Conservation (phyloP, 2,888 invertebrate genomes). For the Aleiodes alternator region DNA sequence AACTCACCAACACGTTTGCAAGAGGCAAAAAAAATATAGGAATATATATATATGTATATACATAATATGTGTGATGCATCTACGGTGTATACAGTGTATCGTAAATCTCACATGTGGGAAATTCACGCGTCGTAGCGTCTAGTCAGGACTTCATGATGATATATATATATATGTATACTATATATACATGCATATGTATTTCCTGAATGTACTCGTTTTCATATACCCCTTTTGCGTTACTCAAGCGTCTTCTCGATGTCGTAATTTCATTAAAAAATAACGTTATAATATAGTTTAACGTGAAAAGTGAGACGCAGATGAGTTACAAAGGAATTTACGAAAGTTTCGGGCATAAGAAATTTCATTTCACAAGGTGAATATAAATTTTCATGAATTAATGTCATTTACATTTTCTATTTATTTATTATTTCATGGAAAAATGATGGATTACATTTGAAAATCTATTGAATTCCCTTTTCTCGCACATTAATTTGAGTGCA, state of each 20-base stretch:
- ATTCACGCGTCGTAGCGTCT: slow-evolving; percentile 45
- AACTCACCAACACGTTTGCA: slow-evolving; percentile 32
- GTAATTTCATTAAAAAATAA: slow-evolving; percentile 49
- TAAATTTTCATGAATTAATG: too few relatives aligned
- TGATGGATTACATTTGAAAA: too few relatives aligned
- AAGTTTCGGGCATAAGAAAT: slow-evolving; percentile 39
- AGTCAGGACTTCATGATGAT: slow-evolving; percentile 36
- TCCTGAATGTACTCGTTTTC: slow-evolving; percentile 20
- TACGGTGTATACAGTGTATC: slow-evolving; percentile 32
- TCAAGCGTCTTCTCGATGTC: slow-evolving; percentile 42
- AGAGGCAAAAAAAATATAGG: too few relatives aligned
- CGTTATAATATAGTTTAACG: slow-evolving; percentile 20
- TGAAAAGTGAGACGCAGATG: slow-evolving; percentile 18
- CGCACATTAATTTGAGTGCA: too few relatives aligned
- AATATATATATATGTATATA: slow-evolving; percentile 10
- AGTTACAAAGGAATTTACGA: slow-evolving; percentile 31
- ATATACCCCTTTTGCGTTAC: slow-evolving; percentile 29
- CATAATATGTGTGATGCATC: slow-evolving; percentile 31
- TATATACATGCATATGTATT: slow-evolving; percentile 19
- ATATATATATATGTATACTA: neutral
- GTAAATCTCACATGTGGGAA: slow-evolving; percentile 44
- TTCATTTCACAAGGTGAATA: neutral
- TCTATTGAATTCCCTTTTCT: too few relatives aligned
- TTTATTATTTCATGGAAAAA: too few relatives aligned
- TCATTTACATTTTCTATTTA: too few relatives aligned